Percentiles rank a stretch among this genome's conserved stretches.
Conservation (phyloP, 2,113 vertebrate genomes). For the Perca flavescens region DNA sequence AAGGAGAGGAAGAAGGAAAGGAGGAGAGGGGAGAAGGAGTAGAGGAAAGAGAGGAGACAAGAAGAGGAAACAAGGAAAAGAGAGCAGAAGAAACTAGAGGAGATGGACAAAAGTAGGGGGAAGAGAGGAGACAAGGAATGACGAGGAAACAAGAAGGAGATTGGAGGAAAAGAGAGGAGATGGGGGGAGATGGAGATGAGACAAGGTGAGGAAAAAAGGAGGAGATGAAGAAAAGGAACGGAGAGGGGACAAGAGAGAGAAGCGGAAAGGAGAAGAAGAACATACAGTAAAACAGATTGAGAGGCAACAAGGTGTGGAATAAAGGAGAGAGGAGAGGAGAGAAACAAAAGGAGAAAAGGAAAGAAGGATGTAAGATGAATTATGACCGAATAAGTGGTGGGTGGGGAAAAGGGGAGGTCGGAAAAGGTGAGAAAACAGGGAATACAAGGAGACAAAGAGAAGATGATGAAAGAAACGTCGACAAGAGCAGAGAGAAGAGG, state of each 20-base stretch:
- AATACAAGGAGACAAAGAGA: background rate
- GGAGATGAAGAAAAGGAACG: background rate
- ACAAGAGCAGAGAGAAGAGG: background rate
- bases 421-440: background rate
- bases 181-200: background rate
- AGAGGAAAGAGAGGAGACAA: background rate
- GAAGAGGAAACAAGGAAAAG: background rate
- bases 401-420: background rate
- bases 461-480: background rate
- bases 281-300: no score
- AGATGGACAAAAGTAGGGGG: background rate
- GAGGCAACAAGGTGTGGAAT: background rate
- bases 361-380: background rate
- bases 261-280: background rate
- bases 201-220: background rate
- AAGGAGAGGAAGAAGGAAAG: background rate
- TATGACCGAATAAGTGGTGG: background rate
- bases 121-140: background rate
- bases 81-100: background rate
- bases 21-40: background rate
- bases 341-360: no score
- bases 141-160: no score
- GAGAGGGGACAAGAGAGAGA: no score
- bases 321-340: no score
- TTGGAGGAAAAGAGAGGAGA: background rate